Base-by-base conservation (phyloP, 2,113 vertebrate genomes). In the Lonchura striata region DNA sequence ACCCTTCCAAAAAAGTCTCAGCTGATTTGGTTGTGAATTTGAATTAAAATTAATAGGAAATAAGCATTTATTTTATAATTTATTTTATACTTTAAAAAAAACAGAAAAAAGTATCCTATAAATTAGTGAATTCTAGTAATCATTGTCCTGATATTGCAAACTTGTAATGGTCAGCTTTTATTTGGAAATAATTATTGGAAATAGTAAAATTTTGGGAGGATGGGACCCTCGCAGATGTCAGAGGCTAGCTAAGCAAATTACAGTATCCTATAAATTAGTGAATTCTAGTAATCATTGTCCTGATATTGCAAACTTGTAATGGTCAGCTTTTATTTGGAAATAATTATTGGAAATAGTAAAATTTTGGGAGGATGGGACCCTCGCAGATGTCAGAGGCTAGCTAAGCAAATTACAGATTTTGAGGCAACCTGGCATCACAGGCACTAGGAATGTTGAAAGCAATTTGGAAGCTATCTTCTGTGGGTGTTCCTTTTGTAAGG, bases 401-500 rank as follows among this genome's bases (percentile, higher is more conserved):
- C 64, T 94, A 28, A 70, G 66, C 52, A 93, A 52, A 63, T 96
- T 97, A 96, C 84, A 96, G 66, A 50, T 93, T 97, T 94, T 97
- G 91, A 96, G 95, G 86, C 86, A 95, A 97, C 65, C 65, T 96
- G 94, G 81, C 68, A 33, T 95, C 47, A 52, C 66, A 70, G 94
- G 47, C 79, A 54, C 46, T 72, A 70, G 91, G 80, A 94, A 92
- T 41, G 65, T 86, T 89, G 41, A 53, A 89, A 92, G 88, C 70
- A 47, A 11, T 76, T 57, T 94, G 87, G 56, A 92, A 50, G 53
- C 75, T 83, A 15, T 23, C 65, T 82, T 96, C 74, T 88, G n/a
- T 37, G 61, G 65, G 39, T 52, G 41, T 91, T 89, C n/a, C 92
- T 96, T 84, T 94, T 63, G 87, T 90, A 93, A 83, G 37, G 35